A percentile compares a stretch with the other conserved stretches of the same genome.
These are phyloP conservation scores for Ellobium chinense DNA, from an alignment of 2,888 invertebrate species.

Conservation along the genomic window DNA sequence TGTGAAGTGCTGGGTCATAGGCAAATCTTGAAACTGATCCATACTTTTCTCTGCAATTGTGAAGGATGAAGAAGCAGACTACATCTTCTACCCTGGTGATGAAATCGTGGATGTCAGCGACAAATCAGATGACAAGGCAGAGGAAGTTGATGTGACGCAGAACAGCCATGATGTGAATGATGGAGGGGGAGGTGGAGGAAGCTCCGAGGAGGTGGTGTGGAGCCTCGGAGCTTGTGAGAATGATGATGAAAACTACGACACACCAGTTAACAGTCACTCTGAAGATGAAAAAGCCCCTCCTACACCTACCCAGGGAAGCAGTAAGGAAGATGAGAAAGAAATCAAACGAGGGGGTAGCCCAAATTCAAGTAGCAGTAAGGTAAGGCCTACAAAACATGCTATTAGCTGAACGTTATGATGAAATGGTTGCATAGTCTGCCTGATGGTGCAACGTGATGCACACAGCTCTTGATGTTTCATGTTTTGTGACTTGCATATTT, in stretches of 20 bases:
- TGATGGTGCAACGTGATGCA: too few species aligned
- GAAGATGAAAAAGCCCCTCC: conserved; percentile 37
- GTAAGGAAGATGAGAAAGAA: conserved; percentile 10
- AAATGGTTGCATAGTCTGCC: too few species aligned
- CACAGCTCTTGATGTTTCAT: too few species aligned
- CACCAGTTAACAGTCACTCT: conserved; percentile 35
- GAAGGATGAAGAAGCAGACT: conserved; percentile 52
- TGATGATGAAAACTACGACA: conserved; percentile 38
- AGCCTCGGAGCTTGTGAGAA: conserved; percentile 16
- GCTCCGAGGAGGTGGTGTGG: neutral
- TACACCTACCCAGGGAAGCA: conserved; percentile 5
- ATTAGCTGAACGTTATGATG: too few species aligned
- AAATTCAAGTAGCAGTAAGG: conserved; percentile 5
- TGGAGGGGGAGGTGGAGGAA: conserved; percentile 18
- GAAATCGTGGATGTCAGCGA: conserved; percentile 20
- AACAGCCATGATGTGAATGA: neutral
- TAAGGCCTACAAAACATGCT: neutral
- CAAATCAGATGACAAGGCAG: neutral
- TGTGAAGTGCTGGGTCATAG: too few species aligned
- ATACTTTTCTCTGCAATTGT: too few species aligned
- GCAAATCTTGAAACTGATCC: too few species aligned
- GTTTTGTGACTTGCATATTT: too few species aligned
- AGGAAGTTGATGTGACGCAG: conserved; percentile 22
- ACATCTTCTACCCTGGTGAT: conserved; percentile 43
- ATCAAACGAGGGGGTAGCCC: neutral